phyloP scores from a whole-genome alignment of 2,888 invertebrate species.

The Lacanobia oleracea region DNA sequence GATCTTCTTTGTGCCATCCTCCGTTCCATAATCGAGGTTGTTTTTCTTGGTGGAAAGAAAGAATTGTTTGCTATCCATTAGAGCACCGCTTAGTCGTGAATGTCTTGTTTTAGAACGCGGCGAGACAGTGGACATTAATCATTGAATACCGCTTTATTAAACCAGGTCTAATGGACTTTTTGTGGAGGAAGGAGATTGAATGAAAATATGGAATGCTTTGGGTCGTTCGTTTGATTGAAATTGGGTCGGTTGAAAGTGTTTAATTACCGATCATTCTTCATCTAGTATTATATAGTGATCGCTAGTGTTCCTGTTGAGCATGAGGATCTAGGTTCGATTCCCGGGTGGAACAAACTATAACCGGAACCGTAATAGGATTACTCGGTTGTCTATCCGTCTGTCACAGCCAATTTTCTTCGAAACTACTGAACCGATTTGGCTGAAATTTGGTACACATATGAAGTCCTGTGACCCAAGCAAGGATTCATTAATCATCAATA shows the following conservation, averaged over 20 bases:
- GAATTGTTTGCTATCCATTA: slow-evolving; percentile 65
- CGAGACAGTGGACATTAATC: slow-evolving; percentile 51
- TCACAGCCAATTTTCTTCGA: too few relatives aligned
- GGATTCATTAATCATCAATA: too few relatives aligned
- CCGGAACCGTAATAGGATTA: too few relatives aligned
- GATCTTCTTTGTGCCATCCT: not conserved
- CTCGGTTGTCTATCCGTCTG: too few relatives aligned
- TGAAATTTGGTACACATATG: too few relatives aligned
- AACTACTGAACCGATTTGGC: too few relatives aligned
- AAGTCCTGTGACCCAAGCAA: too few relatives aligned
- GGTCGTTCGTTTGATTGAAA: slow-evolving; percentile 8
- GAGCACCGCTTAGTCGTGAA: slow-evolving; percentile 31
- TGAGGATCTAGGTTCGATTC: not conserved
- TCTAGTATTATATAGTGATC: not conserved
- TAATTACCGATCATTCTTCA: not conserved
- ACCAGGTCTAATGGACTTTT: slow-evolving; percentile 36
- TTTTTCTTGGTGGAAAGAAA: slow-evolving; percentile 37
- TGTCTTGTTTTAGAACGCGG: slow-evolving; percentile 32
- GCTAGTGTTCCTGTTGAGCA: too few relatives aligned
- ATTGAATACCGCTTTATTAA: slow-evolving; percentile 34
- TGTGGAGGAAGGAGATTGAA: slow-evolving; percentile 24
- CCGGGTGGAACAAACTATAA: not conserved
- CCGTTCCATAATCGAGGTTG: slow-evolving; percentile 31
- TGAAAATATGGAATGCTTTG: slow-evolving; percentile 38
- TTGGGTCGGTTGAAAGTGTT: not conserved